Evolutionary conservation across 2,797 vertebrate genomes (phyloP).

Genomic region (Neostethus bicornis): DNA sequence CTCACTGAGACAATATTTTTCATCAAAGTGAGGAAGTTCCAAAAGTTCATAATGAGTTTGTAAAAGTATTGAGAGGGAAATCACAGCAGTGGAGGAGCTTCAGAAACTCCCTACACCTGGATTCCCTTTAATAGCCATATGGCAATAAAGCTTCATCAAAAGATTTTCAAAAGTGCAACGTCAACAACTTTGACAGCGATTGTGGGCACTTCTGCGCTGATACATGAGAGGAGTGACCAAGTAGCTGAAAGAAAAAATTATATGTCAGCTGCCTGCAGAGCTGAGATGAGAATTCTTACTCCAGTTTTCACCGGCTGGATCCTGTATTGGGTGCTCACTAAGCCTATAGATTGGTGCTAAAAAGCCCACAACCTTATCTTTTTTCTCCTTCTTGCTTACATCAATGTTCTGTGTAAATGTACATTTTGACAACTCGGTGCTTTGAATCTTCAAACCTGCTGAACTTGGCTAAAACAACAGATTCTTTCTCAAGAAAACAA

Average conservation of each 20-base stretch:
- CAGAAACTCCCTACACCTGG: constrained; percentile 28
- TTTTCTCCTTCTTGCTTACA: constrained; percentile 7
- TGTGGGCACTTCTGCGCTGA: constrained; percentile 20
- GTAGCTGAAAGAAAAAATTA: constrained; percentile 11
- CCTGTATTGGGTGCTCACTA: neutral
- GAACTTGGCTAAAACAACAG: constrained; percentile 51
- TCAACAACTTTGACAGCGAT: constrained; percentile 21
- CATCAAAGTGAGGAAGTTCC: constrained; percentile 1
- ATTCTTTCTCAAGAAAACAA: constrained; percentile 21
- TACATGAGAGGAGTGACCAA: constrained; percentile 18
- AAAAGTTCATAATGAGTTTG: neutral
- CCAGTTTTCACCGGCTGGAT: constrained; percentile 18
- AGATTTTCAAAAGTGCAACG: constrained; percentile 19
- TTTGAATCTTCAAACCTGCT: constrained; percentile 48
- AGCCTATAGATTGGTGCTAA: constrained; percentile 15
- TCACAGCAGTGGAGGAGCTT: constrained; percentile 4
- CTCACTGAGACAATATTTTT: neutral
- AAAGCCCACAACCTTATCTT: neutral
- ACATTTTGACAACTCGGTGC: constrained; percentile 12
- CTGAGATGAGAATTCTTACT: constrained; percentile 14
- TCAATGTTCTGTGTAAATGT: constrained; percentile 33
- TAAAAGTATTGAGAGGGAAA: neutral
- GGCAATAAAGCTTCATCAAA: constrained; percentile 31
- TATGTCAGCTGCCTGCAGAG: constrained; percentile 11
- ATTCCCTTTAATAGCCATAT: constrained; percentile 40